Evolutionary conservation across 2,888 invertebrate species (phyloP).

Genomic region (Pantelozetes paolii): DNA sequence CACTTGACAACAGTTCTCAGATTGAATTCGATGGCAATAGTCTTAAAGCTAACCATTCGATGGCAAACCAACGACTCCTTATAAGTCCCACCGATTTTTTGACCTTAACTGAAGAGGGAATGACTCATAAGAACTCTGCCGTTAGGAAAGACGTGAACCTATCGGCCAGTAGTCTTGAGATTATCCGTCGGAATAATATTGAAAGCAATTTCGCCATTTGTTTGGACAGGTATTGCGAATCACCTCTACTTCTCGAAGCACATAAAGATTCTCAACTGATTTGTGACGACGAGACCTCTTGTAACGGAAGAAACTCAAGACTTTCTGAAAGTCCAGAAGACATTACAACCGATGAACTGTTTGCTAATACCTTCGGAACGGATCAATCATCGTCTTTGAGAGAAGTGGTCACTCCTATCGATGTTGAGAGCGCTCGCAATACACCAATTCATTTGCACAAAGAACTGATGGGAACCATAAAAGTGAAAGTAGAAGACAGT

Average conservation of each 20-base stretch:
- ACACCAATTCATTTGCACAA: conserved; percentile 17
- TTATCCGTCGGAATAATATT: conserved; percentile 25
- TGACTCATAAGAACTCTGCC: conserved; percentile 23
- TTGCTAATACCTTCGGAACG: conserved; percentile 34
- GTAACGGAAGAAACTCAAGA: conserved; percentile 39
- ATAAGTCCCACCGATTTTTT: conserved; percentile 42
- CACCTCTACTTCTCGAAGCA: conserved; percentile 40
- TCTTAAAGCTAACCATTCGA: conserved; percentile 1
- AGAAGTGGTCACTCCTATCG: conserved; percentile 40
- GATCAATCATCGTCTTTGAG: conserved; percentile 27
- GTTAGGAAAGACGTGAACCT: conserved; percentile 42
- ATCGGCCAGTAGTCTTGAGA: conserved; percentile 37
- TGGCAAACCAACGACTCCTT: conserved; percentile 32
- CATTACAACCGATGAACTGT: conserved; percentile 37
- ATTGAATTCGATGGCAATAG: neutral
- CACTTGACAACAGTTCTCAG: neutral
- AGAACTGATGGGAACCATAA: neutral
- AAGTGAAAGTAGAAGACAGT: conserved; percentile 35
- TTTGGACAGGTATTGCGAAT: conserved; percentile 43
- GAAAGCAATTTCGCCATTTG: conserved; percentile 33
- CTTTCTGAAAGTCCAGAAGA: conserved; percentile 39
- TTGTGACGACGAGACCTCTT: conserved; percentile 40
- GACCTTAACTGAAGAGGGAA: conserved; percentile 37
- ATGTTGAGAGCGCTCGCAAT: conserved; percentile 34
- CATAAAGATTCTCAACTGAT: conserved; percentile 39